phyloP scores from a whole-genome alignment of 2,797 vertebrate genomes.

The Anisognathus igniventris region DNA sequence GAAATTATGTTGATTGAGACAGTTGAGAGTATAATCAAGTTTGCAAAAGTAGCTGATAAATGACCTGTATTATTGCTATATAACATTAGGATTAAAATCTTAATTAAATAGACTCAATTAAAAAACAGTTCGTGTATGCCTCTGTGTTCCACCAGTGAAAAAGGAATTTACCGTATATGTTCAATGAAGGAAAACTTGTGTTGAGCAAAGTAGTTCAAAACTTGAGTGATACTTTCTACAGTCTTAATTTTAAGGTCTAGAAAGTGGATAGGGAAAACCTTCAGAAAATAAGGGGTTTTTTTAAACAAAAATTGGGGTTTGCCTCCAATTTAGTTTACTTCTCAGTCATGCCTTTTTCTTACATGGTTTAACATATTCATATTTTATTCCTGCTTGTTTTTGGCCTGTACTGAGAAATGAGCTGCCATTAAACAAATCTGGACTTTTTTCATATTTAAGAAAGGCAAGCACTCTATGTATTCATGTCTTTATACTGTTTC shows the following conservation, averaged over 20 bases:
- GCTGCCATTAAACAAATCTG: background rate
- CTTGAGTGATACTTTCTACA: background rate
- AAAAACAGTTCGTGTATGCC: background rate
- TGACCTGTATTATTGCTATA: background rate
- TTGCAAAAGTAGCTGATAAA: background rate
- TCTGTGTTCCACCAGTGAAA: background rate
- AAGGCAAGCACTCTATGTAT: background rate
- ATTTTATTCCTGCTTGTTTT: background rate
- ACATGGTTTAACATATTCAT: background rate
- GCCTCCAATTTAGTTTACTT: background rate
- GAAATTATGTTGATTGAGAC: background rate
- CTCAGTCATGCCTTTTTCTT: background rate
- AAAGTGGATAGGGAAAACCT: background rate
- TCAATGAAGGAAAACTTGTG: background rate
- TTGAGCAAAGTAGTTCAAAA: background rate
- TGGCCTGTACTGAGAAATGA: background rate
- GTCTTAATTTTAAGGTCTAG: background rate
- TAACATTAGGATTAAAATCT: background rate
- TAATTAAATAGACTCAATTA: conserved; percentile 26
- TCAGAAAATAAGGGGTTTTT: background rate
- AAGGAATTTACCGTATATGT: background rate
- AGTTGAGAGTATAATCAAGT: background rate
- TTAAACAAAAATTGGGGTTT: no score
- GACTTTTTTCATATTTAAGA: background rate
- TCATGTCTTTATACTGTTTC: background rate